Conservation (phyloP, 2,797 vertebrate species). For the Sorex maritimensis region DNA sequence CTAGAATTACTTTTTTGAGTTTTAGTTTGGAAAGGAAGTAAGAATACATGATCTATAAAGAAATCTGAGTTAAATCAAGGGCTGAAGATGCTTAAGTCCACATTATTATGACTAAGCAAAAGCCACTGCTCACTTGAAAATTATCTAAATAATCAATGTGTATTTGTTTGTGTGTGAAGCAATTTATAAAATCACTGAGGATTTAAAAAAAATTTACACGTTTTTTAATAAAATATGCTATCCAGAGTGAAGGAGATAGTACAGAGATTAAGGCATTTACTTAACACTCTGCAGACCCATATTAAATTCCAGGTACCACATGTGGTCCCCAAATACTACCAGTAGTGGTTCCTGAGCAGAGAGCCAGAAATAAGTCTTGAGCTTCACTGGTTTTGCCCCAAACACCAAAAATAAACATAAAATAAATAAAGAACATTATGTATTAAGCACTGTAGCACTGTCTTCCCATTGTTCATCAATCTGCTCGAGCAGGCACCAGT, state of each 20-base stretch:
- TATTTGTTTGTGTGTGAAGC: conserved; percentile 34
- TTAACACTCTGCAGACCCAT: too few species aligned
- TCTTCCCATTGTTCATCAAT: too few species aligned
- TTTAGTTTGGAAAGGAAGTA: conserved; percentile 12
- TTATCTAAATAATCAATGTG: background rate
- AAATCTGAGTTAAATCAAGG: conserved; percentile 27
- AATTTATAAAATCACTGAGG: conserved; percentile 17
- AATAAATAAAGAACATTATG: too few species aligned
- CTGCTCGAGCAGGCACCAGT: too few species aligned
- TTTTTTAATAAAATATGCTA: conserved; percentile 18
- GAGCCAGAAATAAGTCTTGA: too few species aligned
- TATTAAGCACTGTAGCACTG: too few species aligned
- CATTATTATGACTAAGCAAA: background rate
- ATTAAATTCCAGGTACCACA: too few species aligned
- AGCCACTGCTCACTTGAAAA: conserved; percentile 10
- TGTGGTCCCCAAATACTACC: background rate
- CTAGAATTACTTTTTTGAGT: conserved; percentile 27
- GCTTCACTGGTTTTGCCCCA: too few species aligned
- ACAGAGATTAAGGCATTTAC: too few species aligned
- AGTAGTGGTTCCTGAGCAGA: too few species aligned
- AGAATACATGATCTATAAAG: background rate
- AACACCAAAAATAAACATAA: too few species aligned
- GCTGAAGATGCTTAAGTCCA: conserved; percentile 10
- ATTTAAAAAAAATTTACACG: conserved; percentile 44
- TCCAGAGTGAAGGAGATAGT: too few species aligned